Base-by-base conservation (phyloP, 53 echinoderm and acorn worm species). In the Holothuria leucospilota region DNA sequence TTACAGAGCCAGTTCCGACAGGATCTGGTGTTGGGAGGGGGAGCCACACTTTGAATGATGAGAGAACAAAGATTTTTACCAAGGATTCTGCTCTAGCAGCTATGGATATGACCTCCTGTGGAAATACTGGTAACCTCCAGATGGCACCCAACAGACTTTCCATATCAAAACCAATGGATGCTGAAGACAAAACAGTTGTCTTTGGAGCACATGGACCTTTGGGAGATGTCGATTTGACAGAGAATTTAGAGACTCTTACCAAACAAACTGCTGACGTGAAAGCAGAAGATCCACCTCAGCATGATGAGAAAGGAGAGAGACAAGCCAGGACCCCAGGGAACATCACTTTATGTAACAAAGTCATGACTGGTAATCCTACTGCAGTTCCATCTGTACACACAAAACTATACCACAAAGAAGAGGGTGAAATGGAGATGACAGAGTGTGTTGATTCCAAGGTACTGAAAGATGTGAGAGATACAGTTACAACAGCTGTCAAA, bases 51-150 rank as follows among this genome's bases (percentile, higher is more conserved):
- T 14, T 62, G 20, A 28, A 18, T 26, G 59, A 15, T 20, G 86
- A 90, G 25, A 86, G 63, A 38, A 90, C 90, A 20, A 86, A 41
- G 30, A 64, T 75, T 67, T 86, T 86, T 69, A 38, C 20, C 46
- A 30, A 13, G 52, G 78, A 85, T 51, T 85, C 85, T 30, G 74
- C 66, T 46, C n/a, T 67, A 15, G 86, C 78, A 41, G 79, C 29
- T 40, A 86, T 86, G 90, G 86, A 86, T 20, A 60, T 90, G 60
- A 90, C 86, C 38, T 62, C 79, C 28, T 24, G 49, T 21, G 23
- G 51, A 26, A 11, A 10, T 49, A 27, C 20, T 14, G 75, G 25
- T 49, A 51, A 75, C 21, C 12, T 26, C 2, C 25, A 49, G 2
- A 16, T 56, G 56, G 56, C 4, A 18, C 18, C 56, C 1, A 16